Conservation (phyloP, 2,113 vertebrate species). For the Phocoena phocoena region DNA sequence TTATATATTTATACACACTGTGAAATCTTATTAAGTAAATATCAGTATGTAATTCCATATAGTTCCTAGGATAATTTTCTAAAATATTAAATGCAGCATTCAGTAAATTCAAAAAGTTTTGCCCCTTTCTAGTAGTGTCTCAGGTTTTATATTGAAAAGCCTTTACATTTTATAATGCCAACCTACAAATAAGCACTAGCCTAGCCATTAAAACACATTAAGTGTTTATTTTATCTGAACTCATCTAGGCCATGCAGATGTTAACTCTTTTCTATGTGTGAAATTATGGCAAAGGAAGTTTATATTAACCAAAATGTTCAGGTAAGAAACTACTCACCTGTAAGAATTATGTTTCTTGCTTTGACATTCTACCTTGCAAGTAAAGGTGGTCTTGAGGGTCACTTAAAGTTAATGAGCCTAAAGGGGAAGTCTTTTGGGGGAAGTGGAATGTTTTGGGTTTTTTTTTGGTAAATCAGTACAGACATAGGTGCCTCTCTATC, state of each 20-base stretch:
- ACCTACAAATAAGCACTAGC: slow-evolving; percentile 30
- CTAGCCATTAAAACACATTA: slow-evolving; percentile 33
- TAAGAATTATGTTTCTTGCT: not conserved
- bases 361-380: not conserved
- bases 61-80: slow-evolving; percentile 29
- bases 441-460: not conserved
- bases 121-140: not conserved
- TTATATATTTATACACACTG: not conserved
- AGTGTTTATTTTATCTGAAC: not conserved
- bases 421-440: not conserved
- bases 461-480: not conserved
- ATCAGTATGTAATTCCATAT: slow-evolving; percentile 40
- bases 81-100: slow-evolving; percentile 50
- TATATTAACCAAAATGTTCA: not conserved
- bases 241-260: not conserved
- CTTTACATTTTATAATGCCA: slow-evolving; percentile 46
- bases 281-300: not conserved
- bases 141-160: slow-evolving; percentile 31
- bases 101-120: slow-evolving; percentile 55
- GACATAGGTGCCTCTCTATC: not conserved
- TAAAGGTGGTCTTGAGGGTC: not conserved
- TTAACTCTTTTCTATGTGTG: not conserved
- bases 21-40: slow-evolving; percentile 48
- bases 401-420: not conserved
- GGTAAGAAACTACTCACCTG: not conserved